A percentile compares a stretch with the other conserved stretches of the same genome.
Evolutionary conservation across 2,113 vertebrate species (phyloP).

Genomic region (Mobula hypostoma): DNA sequence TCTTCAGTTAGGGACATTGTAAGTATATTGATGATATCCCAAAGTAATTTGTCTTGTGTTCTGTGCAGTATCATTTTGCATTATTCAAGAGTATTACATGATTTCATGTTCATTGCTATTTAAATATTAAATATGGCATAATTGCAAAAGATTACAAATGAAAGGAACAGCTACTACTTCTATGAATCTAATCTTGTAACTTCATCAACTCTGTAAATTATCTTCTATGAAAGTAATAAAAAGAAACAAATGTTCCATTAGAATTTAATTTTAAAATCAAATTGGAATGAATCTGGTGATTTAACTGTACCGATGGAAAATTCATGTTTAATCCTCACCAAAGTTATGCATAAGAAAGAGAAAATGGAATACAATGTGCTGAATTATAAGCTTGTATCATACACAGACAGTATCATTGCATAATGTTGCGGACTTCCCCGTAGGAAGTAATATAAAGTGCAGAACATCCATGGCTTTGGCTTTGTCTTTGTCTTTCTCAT

Average conservation of each 20-base stretch:
- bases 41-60: slow-evolving; percentile 9
- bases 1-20: background rate
- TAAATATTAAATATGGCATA: slow-evolving; percentile 29
- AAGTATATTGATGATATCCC: background rate
- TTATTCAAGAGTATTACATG: slow-evolving; percentile 5
- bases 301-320: background rate
- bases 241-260: background rate
- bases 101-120: background rate
- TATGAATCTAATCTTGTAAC: slow-evolving; percentile 3
- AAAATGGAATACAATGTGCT: background rate
- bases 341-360: background rate
- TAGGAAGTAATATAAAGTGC: background rate
- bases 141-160: slow-evolving; percentile 12
- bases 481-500: background rate
- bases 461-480: background rate
- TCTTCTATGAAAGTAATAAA: slow-evolving; percentile 2
- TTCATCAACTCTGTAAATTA: background rate
- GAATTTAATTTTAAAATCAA: slow-evolving; percentile 30
- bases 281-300: background rate
- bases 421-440: background rate
- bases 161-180: background rate
- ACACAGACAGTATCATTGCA: background rate
- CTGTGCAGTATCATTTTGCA: slow-evolving; percentile 9
- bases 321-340: slow-evolving; percentile 1
- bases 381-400: background rate